Percentiles rank a stretch among this genome's conserved stretches.
These are phyloP conservation scores for Drosophila suboccidentalis DNA, from an alignment of 2,888 invertebrate species.

Conservation along the genomic window DNA sequence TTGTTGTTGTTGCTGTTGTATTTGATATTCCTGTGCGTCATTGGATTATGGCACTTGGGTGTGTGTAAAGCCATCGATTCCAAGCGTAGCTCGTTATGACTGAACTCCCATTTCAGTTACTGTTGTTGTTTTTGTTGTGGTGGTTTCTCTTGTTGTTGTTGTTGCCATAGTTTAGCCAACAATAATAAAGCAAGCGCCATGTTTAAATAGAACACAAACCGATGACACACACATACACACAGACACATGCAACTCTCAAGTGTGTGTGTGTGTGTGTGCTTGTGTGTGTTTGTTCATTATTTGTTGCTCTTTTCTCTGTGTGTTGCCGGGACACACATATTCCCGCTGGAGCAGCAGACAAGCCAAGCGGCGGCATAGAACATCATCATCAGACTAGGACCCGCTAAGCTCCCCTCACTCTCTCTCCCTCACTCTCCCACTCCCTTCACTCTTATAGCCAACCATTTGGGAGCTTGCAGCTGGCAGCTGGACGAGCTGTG, in stretches of 20 bases:
- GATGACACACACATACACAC: slow-evolving; percentile 50
- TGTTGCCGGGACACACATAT: slow-evolving; percentile 52
- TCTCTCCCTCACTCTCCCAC: slow-evolving; percentile 5
- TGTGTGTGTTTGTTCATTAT: slow-evolving; percentile 72
- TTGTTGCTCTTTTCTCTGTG: slow-evolving; percentile 70
- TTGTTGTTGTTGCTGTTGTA: slow-evolving; percentile 53
- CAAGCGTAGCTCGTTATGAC: slow-evolving; percentile 68
- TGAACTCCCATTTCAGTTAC: slow-evolving; percentile 22
- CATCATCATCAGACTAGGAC: slow-evolving; percentile 82
- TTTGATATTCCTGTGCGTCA: slow-evolving; percentile 84
- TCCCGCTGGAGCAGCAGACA: slow-evolving; percentile 83
- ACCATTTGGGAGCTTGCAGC: slow-evolving; percentile 50
- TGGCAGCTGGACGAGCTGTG: slow-evolving; percentile 60
- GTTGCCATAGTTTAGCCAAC: slow-evolving; percentile 49
- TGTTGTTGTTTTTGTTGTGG: slow-evolving; percentile 19
- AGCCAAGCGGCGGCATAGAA: slow-evolving; percentile 84
- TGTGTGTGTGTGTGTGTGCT: slow-evolving; percentile 40
- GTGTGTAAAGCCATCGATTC: slow-evolving; percentile 84
- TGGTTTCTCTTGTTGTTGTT: slow-evolving; percentile 11
- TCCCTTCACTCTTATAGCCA: slow-evolving; percentile 13
- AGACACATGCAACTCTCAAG: slow-evolving; percentile 17
- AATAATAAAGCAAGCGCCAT: slow-evolving; percentile 77
- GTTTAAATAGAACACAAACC: slow-evolving; percentile 74
- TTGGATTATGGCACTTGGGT: slow-evolving; percentile 86
- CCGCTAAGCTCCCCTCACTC: background rate